phyloP scores from a whole-genome alignment of 2,113 vertebrate species.

The Carollia perspicillata region DNA sequence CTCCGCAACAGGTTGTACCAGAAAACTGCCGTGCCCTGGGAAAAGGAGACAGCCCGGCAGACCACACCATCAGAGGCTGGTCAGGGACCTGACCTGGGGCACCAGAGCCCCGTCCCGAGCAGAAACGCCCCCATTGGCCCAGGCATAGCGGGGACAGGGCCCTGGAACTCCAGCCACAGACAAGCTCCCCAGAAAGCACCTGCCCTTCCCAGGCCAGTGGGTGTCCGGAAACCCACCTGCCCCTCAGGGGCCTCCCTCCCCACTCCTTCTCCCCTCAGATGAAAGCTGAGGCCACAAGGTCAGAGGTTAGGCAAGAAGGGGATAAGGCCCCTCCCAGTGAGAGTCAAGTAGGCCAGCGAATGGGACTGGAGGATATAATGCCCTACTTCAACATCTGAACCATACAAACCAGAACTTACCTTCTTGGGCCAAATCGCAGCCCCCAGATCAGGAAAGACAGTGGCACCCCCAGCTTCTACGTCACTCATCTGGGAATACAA shows the following conservation, averaged over 20 bases:
- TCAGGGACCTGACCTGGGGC: neutral
- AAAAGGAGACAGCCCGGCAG: slow-evolving; percentile 53
- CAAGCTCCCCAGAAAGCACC: neutral
- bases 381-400: neutral
- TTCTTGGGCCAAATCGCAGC: slow-evolving; percentile 94
- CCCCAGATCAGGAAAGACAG: slow-evolving; percentile 97
- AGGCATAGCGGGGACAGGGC: neutral
- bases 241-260: neutral
- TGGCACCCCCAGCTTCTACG: slow-evolving; percentile 96
- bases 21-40: slow-evolving; percentile 95
- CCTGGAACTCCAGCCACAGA: neutral
- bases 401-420: slow-evolving; percentile 79
- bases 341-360: neutral
- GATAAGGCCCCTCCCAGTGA: neutral
- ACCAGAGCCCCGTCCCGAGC: neutral
- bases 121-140: neutral
- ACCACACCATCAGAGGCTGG: neutral
- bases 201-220: neutral
- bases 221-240: neutral
- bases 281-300: neutral
- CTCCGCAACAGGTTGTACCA: slow-evolving; percentile 98
- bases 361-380: neutral
- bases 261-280: neutral
- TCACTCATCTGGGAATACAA: slow-evolving; percentile 93
- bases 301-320: neutral